phyloP scores from a whole-genome alignment of 1,140 invertebrate genomes.

The Tetragonula clypearis region DNA sequence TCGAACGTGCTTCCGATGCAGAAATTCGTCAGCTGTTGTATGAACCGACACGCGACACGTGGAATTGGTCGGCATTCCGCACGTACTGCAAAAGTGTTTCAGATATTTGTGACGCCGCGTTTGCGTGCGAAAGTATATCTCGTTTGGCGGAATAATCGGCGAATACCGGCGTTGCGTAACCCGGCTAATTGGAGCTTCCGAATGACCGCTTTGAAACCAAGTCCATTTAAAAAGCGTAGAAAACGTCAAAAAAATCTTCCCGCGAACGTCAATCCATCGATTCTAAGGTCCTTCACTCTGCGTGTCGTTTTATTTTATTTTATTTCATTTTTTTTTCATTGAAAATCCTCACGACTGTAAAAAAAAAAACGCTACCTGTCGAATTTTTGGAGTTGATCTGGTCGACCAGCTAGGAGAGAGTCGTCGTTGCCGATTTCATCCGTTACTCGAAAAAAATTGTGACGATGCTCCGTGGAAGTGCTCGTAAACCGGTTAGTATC shows the following conservation, averaged over 20 bases:
- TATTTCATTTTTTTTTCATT: too few species aligned
- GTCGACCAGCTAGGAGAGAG: neutral
- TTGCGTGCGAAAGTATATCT: conserved; percentile 46
- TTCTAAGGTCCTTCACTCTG: neutral
- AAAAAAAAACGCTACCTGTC: neutral
- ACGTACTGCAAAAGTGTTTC: conserved; percentile 8
- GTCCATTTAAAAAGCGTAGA: conserved; percentile 2
- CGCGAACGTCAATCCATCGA: neutral
- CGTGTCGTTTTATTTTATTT: too few species aligned
- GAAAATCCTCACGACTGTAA: neutral
- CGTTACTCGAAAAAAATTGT: conserved; percentile 6
- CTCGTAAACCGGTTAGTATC: conserved; percentile 41
- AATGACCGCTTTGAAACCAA: conserved; percentile 14
- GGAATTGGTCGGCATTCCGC: conserved; percentile 39
- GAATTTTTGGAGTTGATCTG: neutral
- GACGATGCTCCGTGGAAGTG: neutral
- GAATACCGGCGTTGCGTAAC: conserved; percentile 18
- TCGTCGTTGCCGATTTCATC: neutral
- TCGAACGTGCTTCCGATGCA: neutral
- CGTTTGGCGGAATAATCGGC: conserved; percentile 33
- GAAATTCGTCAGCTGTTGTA: conserved; percentile 26
- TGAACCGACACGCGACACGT: conserved; percentile 31
- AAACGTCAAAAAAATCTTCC: neutral
- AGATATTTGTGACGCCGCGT: conserved; percentile 2
- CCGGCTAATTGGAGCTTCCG: conserved; percentile 26